Evolutionary conservation across 2,113 vertebrate genomes (phyloP), one percentile per base, ranked within the genome.

Genomic region (Cryptomyrus ogoouensis): DNA sequence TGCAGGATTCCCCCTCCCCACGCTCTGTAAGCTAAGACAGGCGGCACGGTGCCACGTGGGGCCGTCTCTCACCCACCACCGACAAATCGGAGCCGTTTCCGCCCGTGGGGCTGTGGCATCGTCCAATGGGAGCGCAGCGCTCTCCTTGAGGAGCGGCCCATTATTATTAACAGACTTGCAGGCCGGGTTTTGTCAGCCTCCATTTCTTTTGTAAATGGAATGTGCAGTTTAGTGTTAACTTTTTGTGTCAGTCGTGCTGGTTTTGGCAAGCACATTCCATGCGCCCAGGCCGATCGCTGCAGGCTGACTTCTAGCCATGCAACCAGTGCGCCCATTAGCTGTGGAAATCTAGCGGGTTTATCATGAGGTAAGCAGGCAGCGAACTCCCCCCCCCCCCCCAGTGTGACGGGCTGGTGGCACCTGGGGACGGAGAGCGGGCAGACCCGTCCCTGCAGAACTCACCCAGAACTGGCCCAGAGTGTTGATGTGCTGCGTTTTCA

Each of bases 381-480:
- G n/a, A 19, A n/a, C 52, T 44, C 7, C 24, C 39, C 56, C 44
- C 47, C 52, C n/a, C 7, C 24, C 39, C 56, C 44, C 47, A 19
- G 49, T 9, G 8, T 46, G 8, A 19, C 5, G 1, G 31, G 31
- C 9, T 7, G 19, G 35, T 39, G 88, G 62, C 35, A 70, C 27
- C 62, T 70, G 62, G 1, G 62, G 27, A 31, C n/a, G 10, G 10
- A 27, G 58, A n/a, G 58, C 58, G n/a, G 58, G 77, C 77, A 9
- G 77, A 35, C 35, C 35, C 27, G 17, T 13, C 10, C 7, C 19
- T 10, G 21, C 5, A n/a, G 15, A 31, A 90, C 96, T 94, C 96
- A 99, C 98, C 98, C 98, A 99, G 95, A 99, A 99, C 92, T 99
- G 98, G 90, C 98, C 98, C 92, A 99, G 93, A 13, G 98, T 98